These are phyloP conservation scores for Sycophila sp. DNA, from an alignment of 1,140 invertebrate species.

Conservation along the genomic window DNA sequence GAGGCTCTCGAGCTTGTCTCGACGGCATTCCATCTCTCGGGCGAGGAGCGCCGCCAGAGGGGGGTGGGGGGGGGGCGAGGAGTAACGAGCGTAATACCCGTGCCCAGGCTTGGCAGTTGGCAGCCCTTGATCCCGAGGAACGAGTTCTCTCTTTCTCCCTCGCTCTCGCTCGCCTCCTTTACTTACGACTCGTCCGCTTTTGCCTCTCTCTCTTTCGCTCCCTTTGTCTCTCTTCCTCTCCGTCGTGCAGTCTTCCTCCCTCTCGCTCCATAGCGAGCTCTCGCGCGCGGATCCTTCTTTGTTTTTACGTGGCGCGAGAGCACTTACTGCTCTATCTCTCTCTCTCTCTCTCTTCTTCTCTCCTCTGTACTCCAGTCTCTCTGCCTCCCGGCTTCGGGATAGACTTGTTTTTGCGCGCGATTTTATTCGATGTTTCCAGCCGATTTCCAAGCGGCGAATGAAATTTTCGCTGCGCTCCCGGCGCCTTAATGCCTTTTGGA, in stretches of 20 bases:
- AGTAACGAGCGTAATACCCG: conserved; percentile 28
- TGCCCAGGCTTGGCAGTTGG: conserved; percentile 27
- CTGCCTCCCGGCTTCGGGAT: neutral
- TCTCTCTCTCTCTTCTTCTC: no score
- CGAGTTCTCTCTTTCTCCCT: conserved; percentile 27
- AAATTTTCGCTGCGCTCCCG: no score
- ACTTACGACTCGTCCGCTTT: neutral
- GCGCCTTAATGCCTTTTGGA: no score
- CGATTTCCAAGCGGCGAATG: neutral
- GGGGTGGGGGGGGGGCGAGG: conserved; percentile 1
- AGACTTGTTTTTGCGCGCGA: conserved; percentile 1
- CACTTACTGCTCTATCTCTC: conserved; percentile 7
- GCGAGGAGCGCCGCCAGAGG: neutral
- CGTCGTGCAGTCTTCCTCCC: neutral
- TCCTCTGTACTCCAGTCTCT: no score
- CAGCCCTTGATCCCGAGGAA: conserved; percentile 41
- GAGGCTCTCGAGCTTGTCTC: conserved; percentile 37
- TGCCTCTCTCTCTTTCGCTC: conserved; percentile 18
- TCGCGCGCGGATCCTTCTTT: neutral
- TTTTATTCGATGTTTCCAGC: conserved; percentile 1
- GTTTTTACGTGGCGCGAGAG: conserved; percentile 18
- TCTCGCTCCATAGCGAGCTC: neutral
- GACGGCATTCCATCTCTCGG: conserved; percentile 52
- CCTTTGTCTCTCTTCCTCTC: neutral
- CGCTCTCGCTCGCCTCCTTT: conserved; percentile 1